Evolutionary conservation across 1,140 invertebrate genomes (phyloP).

Genomic region (Heliconius hermathena): DNA sequence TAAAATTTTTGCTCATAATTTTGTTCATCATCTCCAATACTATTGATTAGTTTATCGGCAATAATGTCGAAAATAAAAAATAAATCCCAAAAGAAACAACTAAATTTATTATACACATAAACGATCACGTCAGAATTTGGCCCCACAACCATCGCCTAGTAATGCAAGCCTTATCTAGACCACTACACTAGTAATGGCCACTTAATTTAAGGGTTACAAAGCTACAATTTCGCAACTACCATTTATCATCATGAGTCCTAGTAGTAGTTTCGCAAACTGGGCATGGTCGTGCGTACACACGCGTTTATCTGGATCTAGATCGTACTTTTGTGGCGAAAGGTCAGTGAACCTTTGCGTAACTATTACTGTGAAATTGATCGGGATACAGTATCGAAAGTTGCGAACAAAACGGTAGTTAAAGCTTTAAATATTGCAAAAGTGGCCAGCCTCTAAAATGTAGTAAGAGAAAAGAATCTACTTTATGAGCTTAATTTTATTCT

Average conservation of each 20-base stretch:
- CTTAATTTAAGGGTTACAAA: conserved; percentile 22
- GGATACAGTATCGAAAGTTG: conserved; percentile 44
- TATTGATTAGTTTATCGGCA: too few relatives aligned
- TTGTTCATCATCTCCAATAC: too few relatives aligned
- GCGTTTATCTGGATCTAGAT: conserved; percentile 18
- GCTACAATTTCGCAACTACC: conserved; percentile 26
- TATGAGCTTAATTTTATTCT: background rate
- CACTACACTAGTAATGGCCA: background rate
- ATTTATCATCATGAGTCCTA: conserved; percentile 38
- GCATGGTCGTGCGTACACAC: conserved; percentile 47
- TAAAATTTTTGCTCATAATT: too few relatives aligned
- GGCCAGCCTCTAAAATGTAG: background rate
- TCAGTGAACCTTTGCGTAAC: conserved; percentile 60
- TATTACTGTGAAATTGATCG: conserved; percentile 49
- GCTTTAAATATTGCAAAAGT: conserved; percentile 16
- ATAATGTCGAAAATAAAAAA: too few relatives aligned
- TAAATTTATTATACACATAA: too few relatives aligned
- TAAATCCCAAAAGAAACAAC: too few relatives aligned
- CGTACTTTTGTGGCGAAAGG: conserved; percentile 72
- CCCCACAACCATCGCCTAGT: too few relatives aligned
- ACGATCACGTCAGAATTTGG: too few relatives aligned
- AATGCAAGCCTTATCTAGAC: too few relatives aligned
- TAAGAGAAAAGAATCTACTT: background rate
- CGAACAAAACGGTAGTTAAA: conserved; percentile 31
- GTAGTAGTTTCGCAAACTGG: conserved; percentile 48